Percentiles rank a stretch among this genome's conserved stretches.
phyloP scores from a whole-genome alignment of 1,140 invertebrate species.

The Camponotus floridanus region DNA sequence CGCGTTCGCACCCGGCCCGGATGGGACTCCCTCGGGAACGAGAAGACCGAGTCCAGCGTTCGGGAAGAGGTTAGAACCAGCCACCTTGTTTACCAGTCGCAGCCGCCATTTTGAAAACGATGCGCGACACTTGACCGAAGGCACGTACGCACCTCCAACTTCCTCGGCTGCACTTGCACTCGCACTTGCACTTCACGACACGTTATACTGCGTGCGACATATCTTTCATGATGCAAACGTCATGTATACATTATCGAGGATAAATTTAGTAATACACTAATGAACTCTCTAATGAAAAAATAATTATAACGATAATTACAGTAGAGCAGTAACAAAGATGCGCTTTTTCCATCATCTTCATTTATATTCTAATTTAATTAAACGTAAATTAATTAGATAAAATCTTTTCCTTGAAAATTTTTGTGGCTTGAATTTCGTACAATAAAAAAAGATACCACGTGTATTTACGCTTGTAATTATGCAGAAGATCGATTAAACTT shows the following conservation, averaged over 20 bases:
- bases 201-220: neutral
- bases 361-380: neutral
- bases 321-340: neutral
- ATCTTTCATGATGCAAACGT: neutral
- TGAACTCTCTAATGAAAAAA: too few species aligned
- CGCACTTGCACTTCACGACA: neutral
- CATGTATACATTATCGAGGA: neutral
- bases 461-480: neutral
- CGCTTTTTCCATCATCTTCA: neutral
- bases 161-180: too few species aligned
- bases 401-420: neutral
- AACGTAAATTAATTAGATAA: neutral
- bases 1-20: too few species aligned
- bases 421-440: neutral
- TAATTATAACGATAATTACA: too few species aligned
- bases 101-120: conserved; percentile 83
- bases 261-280: too few species aligned
- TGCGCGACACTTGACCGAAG: neutral
- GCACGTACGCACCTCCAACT: neutral
- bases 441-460: neutral
- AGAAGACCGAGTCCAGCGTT: neutral
- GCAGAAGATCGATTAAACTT: neutral
- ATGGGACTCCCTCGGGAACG: too few species aligned
- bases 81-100: conserved; percentile 82
- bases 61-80: conserved; percentile 80